Conservation (phyloP, 2,888 invertebrate species). For the Dynastes maya region DNA sequence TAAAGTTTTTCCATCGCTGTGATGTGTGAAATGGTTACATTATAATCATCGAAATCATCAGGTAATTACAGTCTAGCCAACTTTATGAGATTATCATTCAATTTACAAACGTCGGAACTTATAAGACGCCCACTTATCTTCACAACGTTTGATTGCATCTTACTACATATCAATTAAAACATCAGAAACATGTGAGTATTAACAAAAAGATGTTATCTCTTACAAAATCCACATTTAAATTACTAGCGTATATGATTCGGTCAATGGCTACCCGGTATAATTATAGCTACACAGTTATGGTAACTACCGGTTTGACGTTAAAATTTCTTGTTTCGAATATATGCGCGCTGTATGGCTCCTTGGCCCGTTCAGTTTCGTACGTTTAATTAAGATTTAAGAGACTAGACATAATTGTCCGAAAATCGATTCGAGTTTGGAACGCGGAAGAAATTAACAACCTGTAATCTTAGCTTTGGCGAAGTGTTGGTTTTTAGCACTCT, state of each 20-base stretch:
- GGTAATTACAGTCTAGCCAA: no score
- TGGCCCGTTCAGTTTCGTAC: background rate
- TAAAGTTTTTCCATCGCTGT: no score
- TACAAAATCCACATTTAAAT: conserved; percentile 9
- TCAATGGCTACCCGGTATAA: background rate
- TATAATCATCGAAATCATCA: no score
- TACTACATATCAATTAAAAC: background rate
- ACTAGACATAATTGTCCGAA: background rate
- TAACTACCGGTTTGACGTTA: background rate
- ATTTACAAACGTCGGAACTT: background rate
- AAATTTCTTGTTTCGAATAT: background rate
- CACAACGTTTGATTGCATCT: background rate
- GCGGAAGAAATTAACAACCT: conserved; percentile 4
- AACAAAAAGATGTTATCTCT: background rate
- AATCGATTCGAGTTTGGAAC: background rate
- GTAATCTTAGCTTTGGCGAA: background rate
- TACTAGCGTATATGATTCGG: background rate
- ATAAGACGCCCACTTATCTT: background rate
- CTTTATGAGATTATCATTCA: no score
- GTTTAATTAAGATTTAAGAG: conserved; percentile 1
- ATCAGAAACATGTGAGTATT: background rate
- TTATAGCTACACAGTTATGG: background rate
- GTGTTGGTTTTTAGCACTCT: no score
- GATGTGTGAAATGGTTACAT: no score
- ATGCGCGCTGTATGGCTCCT: background rate